These are phyloP conservation scores for Falcaria lacertinaria DNA, from an alignment of 2,888 invertebrate genomes.

Conservation along the genomic window DNA sequence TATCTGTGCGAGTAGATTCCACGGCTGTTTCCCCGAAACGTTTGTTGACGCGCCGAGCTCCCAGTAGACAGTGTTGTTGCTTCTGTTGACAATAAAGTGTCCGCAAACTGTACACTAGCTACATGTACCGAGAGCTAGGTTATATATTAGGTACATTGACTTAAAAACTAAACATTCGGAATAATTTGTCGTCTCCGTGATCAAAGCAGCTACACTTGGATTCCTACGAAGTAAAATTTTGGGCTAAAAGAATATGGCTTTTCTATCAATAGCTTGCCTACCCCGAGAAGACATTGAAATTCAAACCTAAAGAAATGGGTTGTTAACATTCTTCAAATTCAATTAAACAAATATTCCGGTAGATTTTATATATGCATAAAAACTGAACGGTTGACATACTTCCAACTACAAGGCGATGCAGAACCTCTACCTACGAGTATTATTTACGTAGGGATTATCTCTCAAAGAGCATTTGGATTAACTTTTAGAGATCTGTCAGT, in stretches of 20 bases:
- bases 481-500: background rate
- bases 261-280: too few relatives aligned
- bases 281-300: too few relatives aligned
- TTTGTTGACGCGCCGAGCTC: constrained; percentile 14
- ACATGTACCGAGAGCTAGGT: background rate
- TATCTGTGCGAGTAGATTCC: constrained; percentile 12
- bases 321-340: too few relatives aligned
- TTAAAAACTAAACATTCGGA: too few relatives aligned
- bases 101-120: constrained; percentile 16
- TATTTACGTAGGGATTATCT: background rate
- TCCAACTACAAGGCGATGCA: background rate
- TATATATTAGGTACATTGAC: too few relatives aligned
- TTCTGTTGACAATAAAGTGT: constrained; percentile 4
- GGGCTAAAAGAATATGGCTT: too few relatives aligned
- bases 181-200: too few relatives aligned
- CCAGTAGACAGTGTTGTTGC: constrained; percentile 12
- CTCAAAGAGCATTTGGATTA: background rate
- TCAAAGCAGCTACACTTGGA: too few relatives aligned
- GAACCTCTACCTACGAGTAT: background rate
- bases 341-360: too few relatives aligned
- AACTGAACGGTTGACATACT: background rate
- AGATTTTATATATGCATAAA: background rate
- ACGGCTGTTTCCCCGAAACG: constrained; percentile 12
- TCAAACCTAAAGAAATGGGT: too few relatives aligned
- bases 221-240: too few relatives aligned